Evolutionary conservation across 37 sponge, comb jelly and placozoan genomes (phyloP), one percentile per base, ranked within the genome.

Genomic region (Chondrilla cf. caribensis): DNA sequence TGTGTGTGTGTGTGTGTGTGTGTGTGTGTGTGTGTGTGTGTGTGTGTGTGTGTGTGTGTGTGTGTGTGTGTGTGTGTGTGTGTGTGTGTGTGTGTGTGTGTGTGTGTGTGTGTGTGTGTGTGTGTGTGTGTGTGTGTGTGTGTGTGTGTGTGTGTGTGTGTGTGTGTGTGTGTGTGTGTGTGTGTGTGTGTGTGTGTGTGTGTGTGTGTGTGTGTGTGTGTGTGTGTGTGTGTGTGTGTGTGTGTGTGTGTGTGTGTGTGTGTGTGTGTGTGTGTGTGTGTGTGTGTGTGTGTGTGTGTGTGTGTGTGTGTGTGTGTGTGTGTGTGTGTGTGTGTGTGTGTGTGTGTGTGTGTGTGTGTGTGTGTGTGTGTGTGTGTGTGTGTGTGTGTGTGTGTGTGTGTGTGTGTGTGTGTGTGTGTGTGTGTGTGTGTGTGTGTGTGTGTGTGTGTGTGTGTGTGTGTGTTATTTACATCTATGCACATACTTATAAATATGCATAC

Each of bases 271-370:
- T 62, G 64, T 62, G 64, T 62, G 64, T 62, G 64, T 62, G 64
- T 62, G 22, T 15, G 64, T 62, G 64, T 62, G 64, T 62, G 64
- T 62, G 8, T 62, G 64, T 62, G 64, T 62, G 64, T 62, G 22
- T 62, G 64, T 62, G 22, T 71, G 11, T 71, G 73, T 71, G 42
- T 71, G 73, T 71, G 73, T 9, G 73, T 35, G 73, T 29, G 38
- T 71, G 73, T 7, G 11, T 71, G 73, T 29, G 38, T 29, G 22
- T 15, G 8, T 71, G 73, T 71, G 73, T 71, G 73, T 71, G 73
- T 71, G 73, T 71, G 73, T 71, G 73, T 71, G 73, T 71, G 73
- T 71, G 73, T 71, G 73, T 71, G 73, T 71, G 73, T 71, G 73
- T 35, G 73, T 71, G 73, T 71, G 73, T 35, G 73, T 71, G 73